Conservation (phyloP, 2,113 vertebrate species). For the Cephalopholis sonnerati region DNA sequence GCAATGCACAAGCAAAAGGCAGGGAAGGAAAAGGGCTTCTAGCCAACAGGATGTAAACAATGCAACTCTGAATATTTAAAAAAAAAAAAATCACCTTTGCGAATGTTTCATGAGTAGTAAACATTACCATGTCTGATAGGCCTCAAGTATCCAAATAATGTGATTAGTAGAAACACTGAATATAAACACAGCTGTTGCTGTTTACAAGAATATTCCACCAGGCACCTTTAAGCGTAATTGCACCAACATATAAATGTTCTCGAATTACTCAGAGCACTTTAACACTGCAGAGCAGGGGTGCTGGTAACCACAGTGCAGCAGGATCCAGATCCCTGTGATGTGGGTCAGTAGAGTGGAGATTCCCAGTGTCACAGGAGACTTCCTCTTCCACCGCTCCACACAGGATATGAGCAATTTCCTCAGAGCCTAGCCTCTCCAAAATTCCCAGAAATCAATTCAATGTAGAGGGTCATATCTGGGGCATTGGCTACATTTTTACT, state of each 20-base stretch:
- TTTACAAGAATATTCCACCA: background rate
- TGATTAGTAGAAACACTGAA: background rate
- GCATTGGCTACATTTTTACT: slow-evolving; percentile 18
- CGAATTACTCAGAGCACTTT: no score
- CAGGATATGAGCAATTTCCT: slow-evolving; percentile 83
- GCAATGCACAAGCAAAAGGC: background rate
- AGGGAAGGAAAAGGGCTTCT: background rate
- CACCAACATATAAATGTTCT: background rate
- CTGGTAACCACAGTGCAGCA: slow-evolving; percentile 4
- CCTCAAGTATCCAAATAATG: slow-evolving; percentile 1
- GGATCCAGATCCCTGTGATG: slow-evolving; percentile 58
- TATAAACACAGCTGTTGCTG: slow-evolving; percentile 4
- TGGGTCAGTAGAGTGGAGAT: slow-evolving; percentile 78
- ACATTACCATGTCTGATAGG: background rate
- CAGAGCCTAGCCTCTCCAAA: slow-evolving; percentile 44
- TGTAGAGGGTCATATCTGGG: slow-evolving; percentile 51
- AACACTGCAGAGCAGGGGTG: background rate
- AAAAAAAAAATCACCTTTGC: background rate
- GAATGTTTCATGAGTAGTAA: background rate
- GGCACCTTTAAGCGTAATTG: background rate
- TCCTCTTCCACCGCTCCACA: slow-evolving; percentile 71
- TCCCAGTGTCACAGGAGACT: slow-evolving; percentile 74
- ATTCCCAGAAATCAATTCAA: slow-evolving; percentile 60
- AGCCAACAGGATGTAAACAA: background rate
- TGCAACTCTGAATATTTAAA: background rate